Evolutionary conservation across 2,888 invertebrate species (phyloP).

Genomic region (Dryomyza anilis): DNA sequence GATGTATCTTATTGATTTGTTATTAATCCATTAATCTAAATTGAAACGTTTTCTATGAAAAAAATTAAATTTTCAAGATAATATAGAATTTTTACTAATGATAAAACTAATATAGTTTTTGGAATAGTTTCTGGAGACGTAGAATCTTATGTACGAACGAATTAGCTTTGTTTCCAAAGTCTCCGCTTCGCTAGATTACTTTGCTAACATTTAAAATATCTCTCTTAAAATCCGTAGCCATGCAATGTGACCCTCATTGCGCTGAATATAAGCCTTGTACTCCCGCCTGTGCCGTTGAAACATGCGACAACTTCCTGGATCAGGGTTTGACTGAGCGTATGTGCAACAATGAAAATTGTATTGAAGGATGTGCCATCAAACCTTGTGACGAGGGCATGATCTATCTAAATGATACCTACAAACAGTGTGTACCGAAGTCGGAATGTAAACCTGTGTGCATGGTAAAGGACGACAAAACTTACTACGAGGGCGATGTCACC

Average conservation of each 20-base stretch:
- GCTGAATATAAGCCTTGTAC: constrained; percentile 82
- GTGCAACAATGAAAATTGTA: constrained; percentile 76
- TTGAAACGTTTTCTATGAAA: too few species aligned
- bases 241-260: constrained; percentile 86
- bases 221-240: constrained; percentile 65
- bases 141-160: background rate
- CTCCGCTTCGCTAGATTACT: too few species aligned
- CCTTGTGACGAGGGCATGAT: constrained; percentile 76
- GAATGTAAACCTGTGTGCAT: constrained; percentile 76
- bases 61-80: too few species aligned
- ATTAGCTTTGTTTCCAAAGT: too few species aligned
- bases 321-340: constrained; percentile 68
- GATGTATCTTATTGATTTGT: too few species aligned
- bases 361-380: constrained; percentile 83
- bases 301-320: constrained; percentile 79
- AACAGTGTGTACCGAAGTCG: constrained; percentile 76
- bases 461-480: constrained; percentile 69
- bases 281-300: constrained; percentile 80
- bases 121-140: too few species aligned
- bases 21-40: too few species aligned
- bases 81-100: too few species aligned
- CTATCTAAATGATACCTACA: constrained; percentile 71
- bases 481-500: constrained; percentile 79
- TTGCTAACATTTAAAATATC: background rate
- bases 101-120: too few species aligned